Percentiles rank a stretch among this genome's conserved stretches.
phyloP scores from a whole-genome alignment of 2,113 vertebrate species.

The Trinectes maculatus region DNA sequence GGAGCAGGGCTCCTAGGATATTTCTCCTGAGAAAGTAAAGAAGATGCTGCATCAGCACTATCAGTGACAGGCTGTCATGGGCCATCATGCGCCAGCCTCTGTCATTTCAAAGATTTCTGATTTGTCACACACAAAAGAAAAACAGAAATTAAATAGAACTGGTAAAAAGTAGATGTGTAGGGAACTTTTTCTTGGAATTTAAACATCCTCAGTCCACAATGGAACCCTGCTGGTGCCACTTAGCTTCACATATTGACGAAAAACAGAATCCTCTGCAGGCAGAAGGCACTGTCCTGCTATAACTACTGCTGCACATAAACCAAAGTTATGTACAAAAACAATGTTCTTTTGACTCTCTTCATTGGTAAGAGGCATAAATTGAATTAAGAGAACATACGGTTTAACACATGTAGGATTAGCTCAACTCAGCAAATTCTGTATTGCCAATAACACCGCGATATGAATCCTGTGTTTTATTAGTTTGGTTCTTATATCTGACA shows the following conservation, averaged over 20 bases:
- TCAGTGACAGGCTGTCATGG: conserved; percentile 41
- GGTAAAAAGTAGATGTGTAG: no score
- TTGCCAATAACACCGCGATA: no score
- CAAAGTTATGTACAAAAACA: not conserved
- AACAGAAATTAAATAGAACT: not conserved
- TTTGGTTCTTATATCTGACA: no score
- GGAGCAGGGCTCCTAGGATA: conserved; percentile 3
- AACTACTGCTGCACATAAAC: not conserved
- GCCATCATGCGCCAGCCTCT: not conserved
- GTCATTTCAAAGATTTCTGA: conserved; percentile 4
- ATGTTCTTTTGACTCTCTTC: not conserved
- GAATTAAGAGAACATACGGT: not conserved
- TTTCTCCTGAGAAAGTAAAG: conserved; percentile 9
- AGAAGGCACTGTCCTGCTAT: not conserved
- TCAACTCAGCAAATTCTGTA: not conserved
- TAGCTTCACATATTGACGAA: not conserved
- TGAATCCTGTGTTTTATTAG: no score
- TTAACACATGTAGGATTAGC: not conserved
- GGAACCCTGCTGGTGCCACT: not conserved
- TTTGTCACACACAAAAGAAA: not conserved
- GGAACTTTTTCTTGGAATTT: no score
- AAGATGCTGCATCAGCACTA: conserved; percentile 26
- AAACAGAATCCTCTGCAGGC: not conserved
- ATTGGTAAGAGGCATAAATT: not conserved
- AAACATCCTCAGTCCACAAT: conserved; percentile 6